Percentiles rank a stretch among this genome's conserved stretches.
Conservation (phyloP, 2,797 vertebrate species). For the Xenops minutus region DNA sequence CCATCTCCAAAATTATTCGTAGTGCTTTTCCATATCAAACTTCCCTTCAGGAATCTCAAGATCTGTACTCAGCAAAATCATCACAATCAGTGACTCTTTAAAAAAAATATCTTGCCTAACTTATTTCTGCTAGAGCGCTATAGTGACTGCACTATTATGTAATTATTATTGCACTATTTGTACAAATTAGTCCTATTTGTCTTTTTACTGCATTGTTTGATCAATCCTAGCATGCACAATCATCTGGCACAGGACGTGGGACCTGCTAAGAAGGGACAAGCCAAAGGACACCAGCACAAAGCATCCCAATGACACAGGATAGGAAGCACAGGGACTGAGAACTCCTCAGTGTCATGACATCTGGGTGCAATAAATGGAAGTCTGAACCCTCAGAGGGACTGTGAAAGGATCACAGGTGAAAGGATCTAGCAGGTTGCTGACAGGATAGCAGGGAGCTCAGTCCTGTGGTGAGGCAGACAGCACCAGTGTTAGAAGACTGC, state of each 20-base stretch:
- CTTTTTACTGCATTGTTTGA: neutral
- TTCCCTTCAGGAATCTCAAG: neutral
- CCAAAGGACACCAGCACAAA: neutral
- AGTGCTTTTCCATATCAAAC: neutral
- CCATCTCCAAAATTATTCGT: neutral
- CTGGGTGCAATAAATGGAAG: neutral
- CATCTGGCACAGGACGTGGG: accelerated
- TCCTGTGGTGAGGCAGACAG: neutral
- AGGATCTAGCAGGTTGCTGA: neutral
- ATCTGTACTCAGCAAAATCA: neutral
- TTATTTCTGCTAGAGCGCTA: neutral
- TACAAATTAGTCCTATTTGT: neutral
- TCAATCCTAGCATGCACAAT: neutral
- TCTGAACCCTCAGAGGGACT: neutral
- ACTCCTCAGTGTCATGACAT: neutral
- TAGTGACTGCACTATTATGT: neutral
- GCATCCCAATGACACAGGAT: neutral
- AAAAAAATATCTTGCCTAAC: neutral
- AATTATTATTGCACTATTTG: neutral
- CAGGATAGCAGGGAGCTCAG: neutral
- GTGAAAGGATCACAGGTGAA: neutral
- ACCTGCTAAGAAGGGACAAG: neutral
- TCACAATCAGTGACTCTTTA: neutral
- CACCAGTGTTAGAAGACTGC: neutral
- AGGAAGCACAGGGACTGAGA: neutral